These are phyloP conservation scores for Nettapus auritus DNA, from an alignment of 2,113 vertebrate species.

Conservation along the genomic window DNA sequence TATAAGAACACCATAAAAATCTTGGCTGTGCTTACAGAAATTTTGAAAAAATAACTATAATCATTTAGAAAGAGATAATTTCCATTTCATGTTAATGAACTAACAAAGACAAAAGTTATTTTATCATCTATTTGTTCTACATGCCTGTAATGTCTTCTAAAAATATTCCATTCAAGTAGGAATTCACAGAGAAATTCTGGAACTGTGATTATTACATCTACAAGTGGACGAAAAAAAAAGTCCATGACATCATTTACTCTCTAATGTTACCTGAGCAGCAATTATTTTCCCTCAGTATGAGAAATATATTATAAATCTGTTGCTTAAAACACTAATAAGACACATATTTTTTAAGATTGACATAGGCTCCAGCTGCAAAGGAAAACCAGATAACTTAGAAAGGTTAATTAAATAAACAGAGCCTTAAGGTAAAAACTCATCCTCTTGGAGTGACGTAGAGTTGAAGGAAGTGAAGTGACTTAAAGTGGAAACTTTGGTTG, in stretches of 20 bases:
- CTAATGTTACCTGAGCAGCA: not conserved
- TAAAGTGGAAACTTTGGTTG: not conserved
- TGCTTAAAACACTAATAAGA: not conserved
- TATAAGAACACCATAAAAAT: not conserved
- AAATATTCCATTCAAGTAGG: not conserved
- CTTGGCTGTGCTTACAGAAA: not conserved
- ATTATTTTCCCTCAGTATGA: fast-evolving
- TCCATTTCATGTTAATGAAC: not conserved
- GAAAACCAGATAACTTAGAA: not conserved
- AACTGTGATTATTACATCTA: not conserved
- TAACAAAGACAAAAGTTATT: not conserved
- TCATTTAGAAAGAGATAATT: not conserved
- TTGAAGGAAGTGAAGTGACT: not conserved
- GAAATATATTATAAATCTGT: not conserved
- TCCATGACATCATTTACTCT: not conserved
- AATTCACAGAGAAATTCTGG: not conserved
- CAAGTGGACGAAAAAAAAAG: not conserved
- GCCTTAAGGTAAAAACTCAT: not conserved
- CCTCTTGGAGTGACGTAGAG: not conserved
- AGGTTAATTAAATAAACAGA: not conserved
- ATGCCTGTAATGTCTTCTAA: not conserved
- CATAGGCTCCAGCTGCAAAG: not conserved
- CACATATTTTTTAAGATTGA: not conserved
- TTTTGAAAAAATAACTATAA: not conserved
- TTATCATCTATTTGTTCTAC: not conserved